Evolutionary conservation across 2,797 vertebrate species (phyloP), one percentile per base, ranked within the genome.

Genomic region (Apodemus agrarius): DNA sequence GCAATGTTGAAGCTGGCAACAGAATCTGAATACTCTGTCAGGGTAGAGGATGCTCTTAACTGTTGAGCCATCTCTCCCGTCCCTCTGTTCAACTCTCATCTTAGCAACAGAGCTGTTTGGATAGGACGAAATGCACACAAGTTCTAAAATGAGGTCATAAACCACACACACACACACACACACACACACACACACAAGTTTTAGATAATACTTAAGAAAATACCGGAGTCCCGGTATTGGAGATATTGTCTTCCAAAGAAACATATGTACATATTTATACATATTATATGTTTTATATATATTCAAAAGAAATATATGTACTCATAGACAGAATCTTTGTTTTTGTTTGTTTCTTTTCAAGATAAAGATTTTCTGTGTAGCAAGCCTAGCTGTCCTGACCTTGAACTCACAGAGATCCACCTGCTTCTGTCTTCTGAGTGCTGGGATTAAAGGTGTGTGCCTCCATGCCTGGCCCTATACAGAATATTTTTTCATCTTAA

Each of bases 111-210:
- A 52, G 90, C 16, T 10, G 49, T 90, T 96, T 26, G 11, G 54
- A 72, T 61, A 95, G 90, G 10, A 31, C 40, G 5, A 97, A 93
- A 97, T 93, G 95, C 84, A 93, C 81, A 95, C 46, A 80, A 92
- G 54, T 81, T 91, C 72, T 72, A 89, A 75, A 31, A 63, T 82
- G 80, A 96, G 61, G 24, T 49, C 57, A 95, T 93, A 89, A 75
- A 31, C 14, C 54, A 9, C 24, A 40, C 31, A 17, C 22, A 26
- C 34, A 24, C 34, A n/a, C 34, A 46, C 14, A n/a, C 4, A 57
- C 24, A 37, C 34, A 52, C 19, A 14, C 6, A 84, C 26, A 67
- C 9, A 37, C 63, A 65, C 63, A 65, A 0, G 31, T 16, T 67
- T 31, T 10, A 74, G 40, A n/a, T 29, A 61, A 80, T 61, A 65